Percentiles rank a stretch among this genome's conserved stretches.
phyloP scores from a whole-genome alignment of 2,113 vertebrate species.

The Ariopsis seemanni region DNA sequence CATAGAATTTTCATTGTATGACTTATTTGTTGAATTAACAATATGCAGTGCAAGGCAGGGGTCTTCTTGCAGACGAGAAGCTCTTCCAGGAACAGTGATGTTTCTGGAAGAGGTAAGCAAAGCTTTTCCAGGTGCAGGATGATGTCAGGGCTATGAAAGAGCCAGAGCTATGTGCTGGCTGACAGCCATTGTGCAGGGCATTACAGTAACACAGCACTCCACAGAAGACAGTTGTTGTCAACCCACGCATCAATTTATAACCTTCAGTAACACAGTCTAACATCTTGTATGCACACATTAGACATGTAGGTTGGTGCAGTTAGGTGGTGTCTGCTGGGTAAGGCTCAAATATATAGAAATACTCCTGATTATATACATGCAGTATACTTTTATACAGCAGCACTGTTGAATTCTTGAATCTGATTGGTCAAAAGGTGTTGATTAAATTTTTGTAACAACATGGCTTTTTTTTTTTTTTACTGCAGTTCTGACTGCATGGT shows the following conservation, averaged over 20 bases:
- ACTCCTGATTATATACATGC: neutral
- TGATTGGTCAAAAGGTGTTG: neutral
- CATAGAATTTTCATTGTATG: neutral
- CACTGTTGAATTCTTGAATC: neutral
- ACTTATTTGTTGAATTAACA: neutral
- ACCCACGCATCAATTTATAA: constrained; percentile 17
- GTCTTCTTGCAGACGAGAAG: neutral
- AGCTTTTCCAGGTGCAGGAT: constrained; percentile 26
- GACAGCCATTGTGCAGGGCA: constrained; percentile 17
- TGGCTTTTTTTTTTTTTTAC: neutral
- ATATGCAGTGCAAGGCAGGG: neutral
- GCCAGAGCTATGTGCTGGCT: neutral
- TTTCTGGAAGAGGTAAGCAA: constrained; percentile 43
- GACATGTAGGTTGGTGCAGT: neutral
- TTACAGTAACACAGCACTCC: neutral
- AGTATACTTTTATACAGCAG: neutral
- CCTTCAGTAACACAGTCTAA: neutral
- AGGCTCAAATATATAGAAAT: neutral
- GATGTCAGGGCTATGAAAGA: constrained; percentile 1
- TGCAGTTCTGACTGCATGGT: neutral
- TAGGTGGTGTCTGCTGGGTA: neutral
- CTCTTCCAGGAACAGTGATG: constrained; percentile 15
- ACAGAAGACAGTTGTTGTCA: constrained; percentile 5
- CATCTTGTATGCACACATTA: neutral
- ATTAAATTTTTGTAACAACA: neutral